These are phyloP conservation scores for Chymomyza costata DNA, from an alignment of 1,140 invertebrate genomes.

Conservation along the genomic window DNA sequence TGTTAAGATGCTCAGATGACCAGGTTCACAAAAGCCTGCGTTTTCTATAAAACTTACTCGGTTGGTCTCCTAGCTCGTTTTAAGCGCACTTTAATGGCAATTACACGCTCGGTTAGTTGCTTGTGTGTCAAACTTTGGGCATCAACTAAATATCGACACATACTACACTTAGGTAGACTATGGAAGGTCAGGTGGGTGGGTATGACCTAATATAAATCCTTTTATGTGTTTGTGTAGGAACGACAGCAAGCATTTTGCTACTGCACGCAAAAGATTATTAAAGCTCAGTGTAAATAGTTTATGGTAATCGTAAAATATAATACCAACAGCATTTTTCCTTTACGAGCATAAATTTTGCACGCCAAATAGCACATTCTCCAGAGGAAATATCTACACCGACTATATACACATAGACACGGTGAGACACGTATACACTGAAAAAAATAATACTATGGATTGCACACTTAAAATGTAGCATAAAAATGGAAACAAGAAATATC, in stretches of 20 bases:
- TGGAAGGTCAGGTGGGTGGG: conserved; percentile 13
- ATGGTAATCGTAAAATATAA: conserved; percentile 61
- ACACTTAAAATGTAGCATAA: conserved; percentile 16
- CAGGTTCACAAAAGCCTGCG: not conserved
- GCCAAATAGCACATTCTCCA: conserved; percentile 7
- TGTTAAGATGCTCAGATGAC: not conserved
- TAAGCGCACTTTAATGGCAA: conserved; percentile 63
- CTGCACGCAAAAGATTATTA: conserved; percentile 48
- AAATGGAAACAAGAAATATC: conserved; percentile 58
- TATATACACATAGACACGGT: no score
- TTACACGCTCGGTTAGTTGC: conserved; percentile 54
- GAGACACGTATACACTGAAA: no score
- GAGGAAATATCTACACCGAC: no score
- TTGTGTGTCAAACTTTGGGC: conserved; percentile 42
- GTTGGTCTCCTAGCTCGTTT: conserved; percentile 41
- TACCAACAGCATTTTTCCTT: conserved; percentile 33
- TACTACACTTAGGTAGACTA: conserved; percentile 20
- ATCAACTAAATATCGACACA: conserved; percentile 28
- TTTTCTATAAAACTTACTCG: no score
- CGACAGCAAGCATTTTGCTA: conserved; percentile 37
- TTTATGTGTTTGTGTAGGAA: conserved; percentile 25
- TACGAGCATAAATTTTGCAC: conserved; percentile 24
- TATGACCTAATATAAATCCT: conserved; percentile 53
- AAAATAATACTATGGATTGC: no score
- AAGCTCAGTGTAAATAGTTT: conserved; percentile 67